These are phyloP conservation scores for Eupleurogrammus muticus DNA, from an alignment of 2,797 vertebrate species.

Conservation along the genomic window DNA sequence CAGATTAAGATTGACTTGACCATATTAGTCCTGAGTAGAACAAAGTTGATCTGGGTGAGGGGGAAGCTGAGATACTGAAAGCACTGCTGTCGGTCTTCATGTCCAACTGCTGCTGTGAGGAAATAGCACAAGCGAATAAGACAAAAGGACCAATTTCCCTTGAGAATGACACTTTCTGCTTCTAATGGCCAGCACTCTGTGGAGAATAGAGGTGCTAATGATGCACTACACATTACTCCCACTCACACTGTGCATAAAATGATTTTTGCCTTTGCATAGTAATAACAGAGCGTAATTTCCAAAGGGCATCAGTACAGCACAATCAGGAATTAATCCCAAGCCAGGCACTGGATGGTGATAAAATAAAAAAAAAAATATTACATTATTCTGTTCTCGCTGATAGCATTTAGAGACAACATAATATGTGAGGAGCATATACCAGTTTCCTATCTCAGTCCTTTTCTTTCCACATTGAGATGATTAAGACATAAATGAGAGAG, in stretches of 20 bases:
- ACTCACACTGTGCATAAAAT: conserved; percentile 15
- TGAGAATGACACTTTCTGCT: conserved; percentile 38
- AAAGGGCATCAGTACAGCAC: neutral
- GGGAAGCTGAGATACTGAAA: conserved; percentile 41
- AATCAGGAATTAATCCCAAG: neutral
- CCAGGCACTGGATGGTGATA: neutral
- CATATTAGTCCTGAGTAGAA: conserved; percentile 59
- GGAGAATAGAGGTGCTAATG: conserved; percentile 18
- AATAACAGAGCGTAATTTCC: neutral
- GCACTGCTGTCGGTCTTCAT: conserved; percentile 16
- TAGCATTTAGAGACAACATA: neutral
- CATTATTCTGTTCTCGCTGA: neutral
- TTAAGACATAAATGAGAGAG: neutral
- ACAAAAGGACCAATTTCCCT: conserved; percentile 24
- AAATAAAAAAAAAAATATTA: neutral
- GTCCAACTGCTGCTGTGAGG: conserved; percentile 2
- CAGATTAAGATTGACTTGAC: conserved; percentile 43
- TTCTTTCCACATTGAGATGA: too few relatives aligned
- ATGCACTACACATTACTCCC: conserved; percentile 29
- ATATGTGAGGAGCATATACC: neutral
- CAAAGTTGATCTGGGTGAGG: conserved; percentile 26
- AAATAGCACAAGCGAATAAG: conserved; percentile 19
- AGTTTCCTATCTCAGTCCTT: neutral
- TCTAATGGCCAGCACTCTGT: conserved; percentile 34
- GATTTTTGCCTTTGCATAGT: conserved; percentile 17